These are phyloP conservation scores for Lepus americanus DNA, from an alignment of 2,113 vertebrate species.

Conservation along the genomic window DNA sequence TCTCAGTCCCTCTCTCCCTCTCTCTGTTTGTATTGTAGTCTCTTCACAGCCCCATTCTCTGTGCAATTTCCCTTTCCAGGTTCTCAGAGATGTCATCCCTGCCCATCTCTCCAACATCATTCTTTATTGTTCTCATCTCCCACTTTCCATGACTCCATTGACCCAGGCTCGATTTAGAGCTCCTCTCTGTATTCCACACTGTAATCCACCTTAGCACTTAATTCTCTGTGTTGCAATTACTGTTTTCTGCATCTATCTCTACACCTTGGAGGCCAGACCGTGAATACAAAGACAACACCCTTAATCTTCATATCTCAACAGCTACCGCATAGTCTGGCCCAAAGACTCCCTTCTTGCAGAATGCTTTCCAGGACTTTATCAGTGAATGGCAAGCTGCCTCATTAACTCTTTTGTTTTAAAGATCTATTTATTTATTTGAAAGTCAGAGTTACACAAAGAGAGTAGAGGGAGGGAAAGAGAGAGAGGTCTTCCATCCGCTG, in stretches of 20 bases:
- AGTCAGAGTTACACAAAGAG: no score
- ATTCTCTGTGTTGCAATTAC: background rate
- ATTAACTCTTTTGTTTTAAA: background rate
- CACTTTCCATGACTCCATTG: background rate
- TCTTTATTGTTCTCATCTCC: background rate
- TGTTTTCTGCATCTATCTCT: background rate
- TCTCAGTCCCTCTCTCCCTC: no score
- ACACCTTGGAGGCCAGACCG: background rate
- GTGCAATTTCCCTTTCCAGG: background rate
- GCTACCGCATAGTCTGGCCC: background rate
- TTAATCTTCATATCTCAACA: background rate
- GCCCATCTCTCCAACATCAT: background rate
- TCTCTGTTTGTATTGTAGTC: background rate
- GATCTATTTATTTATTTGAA: no score
- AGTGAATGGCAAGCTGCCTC: background rate
- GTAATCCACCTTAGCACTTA: background rate
- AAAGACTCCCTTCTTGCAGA: background rate
- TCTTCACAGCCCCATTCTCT: background rate
- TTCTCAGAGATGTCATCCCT: background rate
- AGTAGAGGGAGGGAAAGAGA: no score
- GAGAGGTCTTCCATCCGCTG: no score
- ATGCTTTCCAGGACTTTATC: background rate
- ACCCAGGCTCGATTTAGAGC: background rate
- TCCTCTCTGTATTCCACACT: background rate
- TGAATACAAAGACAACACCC: background rate